These are phyloP conservation scores for Labrus mixtus DNA, from an alignment of 2,113 vertebrate species.

Conservation along the genomic window DNA sequence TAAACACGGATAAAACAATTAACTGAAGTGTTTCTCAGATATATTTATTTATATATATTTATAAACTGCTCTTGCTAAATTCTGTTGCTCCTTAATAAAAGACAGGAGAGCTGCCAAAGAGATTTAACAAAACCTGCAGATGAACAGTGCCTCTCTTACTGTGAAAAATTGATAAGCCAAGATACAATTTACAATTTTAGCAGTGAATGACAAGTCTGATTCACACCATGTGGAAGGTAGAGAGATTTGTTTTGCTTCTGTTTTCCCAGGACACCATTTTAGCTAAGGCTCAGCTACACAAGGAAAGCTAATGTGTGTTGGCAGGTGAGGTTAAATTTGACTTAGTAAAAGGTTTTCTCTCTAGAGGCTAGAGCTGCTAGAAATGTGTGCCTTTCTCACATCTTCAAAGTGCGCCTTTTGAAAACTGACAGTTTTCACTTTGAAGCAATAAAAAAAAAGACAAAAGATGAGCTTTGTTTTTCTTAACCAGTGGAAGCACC, in stretches of 20 bases:
- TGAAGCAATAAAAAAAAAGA: background rate
- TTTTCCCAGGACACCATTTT: background rate
- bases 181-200: conserved; percentile 15
- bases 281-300: background rate
- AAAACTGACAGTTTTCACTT: background rate
- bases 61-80: background rate
- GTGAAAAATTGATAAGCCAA: conserved; percentile 35
- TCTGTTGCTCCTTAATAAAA: conserved; percentile 14
- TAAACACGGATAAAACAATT: conserved; percentile 1
- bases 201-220: conserved; percentile 5
- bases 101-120: background rate
- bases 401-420: background rate
- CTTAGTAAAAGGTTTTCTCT: background rate
- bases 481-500: background rate
- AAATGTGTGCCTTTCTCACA: background rate
- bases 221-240: background rate
- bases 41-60: too few relatives aligned
- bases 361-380: background rate
- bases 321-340: conserved; percentile 2
- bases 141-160: conserved; percentile 18
- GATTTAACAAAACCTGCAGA: conserved; percentile 7
- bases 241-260: conserved; percentile 20
- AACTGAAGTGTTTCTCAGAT: background rate
- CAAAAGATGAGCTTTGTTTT: background rate
- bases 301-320: background rate